A percentile compares a stretch with the other conserved stretches of the same genome.
Evolutionary conservation across 2,888 invertebrate species (phyloP).

Genomic region (Polydrusus pterygomalis): DNA sequence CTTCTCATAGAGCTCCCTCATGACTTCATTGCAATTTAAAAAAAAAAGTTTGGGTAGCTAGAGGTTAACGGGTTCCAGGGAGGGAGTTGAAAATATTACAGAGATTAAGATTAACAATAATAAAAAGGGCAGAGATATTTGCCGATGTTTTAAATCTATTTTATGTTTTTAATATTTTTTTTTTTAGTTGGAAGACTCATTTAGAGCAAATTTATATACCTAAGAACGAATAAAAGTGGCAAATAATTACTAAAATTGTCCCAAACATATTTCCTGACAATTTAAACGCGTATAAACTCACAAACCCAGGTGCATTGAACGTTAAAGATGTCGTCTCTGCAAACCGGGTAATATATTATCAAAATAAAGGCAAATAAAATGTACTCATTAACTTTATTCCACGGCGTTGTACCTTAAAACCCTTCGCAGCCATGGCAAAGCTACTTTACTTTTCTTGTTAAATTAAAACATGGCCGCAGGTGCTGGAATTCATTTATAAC

Average conservation of each 20-base stretch:
- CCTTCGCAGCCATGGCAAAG: conserved; percentile 44
- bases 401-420: conserved; percentile 46
- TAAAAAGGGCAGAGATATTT: too few species aligned
- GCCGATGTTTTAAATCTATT: too few species aligned
- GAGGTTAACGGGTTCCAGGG: too few species aligned
- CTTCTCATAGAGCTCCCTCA: too few species aligned
- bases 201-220: too few species aligned
- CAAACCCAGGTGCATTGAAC: conserved; percentile 12
- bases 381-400: conserved; percentile 52
- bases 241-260: background rate
- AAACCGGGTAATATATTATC: conserved; percentile 32
- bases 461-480: conserved; percentile 51
- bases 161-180: too few species aligned
- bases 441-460: conserved; percentile 53
- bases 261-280: background rate
- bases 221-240: background rate
- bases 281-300: conserved; percentile 13
- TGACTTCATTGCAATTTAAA: too few species aligned
- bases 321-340: conserved; percentile 34
- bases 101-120: too few species aligned
- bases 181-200: too few species aligned
- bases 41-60: too few species aligned
- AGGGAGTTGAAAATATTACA: too few species aligned
- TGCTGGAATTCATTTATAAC: conserved; percentile 49
- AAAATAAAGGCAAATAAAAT: conserved; percentile 49